phyloP scores from a whole-genome alignment of 2,888 invertebrate genomes.

The Pyralis farinalis region DNA sequence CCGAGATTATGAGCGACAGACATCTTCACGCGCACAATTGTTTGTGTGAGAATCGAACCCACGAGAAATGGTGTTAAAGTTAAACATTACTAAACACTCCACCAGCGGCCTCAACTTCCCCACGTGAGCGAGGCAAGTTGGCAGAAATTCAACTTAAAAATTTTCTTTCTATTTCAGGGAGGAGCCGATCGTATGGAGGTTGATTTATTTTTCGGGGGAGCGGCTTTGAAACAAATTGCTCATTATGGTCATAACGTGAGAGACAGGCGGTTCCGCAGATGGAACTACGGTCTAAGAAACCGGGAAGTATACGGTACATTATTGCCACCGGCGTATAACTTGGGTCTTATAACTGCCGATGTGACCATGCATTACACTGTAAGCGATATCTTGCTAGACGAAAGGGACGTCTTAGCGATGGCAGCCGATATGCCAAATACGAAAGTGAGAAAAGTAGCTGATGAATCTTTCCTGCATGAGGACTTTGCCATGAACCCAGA shows the following conservation, averaged over 20 bases:
- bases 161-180: neutral
- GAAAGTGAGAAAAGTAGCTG: slow-evolving; percentile 38
- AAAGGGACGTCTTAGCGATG: slow-evolving; percentile 51
- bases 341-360: slow-evolving; percentile 37
- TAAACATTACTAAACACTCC: no score
- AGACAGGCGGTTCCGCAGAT: slow-evolving; percentile 46
- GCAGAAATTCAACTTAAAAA: no score
- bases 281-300: slow-evolving; percentile 43
- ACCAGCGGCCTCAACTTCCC: no score
- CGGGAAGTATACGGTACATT: slow-evolving; percentile 32
- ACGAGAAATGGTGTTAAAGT: no score
- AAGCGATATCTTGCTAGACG: slow-evolving; percentile 40
- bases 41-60: no score
- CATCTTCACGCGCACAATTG: no score
- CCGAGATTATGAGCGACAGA: no score
- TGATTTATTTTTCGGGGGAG: slow-evolving; percentile 28
- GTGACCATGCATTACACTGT: slow-evolving; percentile 54
- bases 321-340: slow-evolving; percentile 43
- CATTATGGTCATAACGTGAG: slow-evolving; percentile 62
- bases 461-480: slow-evolving; percentile 42
- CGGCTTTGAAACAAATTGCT: slow-evolving; percentile 51
- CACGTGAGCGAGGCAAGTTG: no score
- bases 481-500: slow-evolving; percentile 44
- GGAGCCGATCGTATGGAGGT: neutral
- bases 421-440: slow-evolving; percentile 45